phyloP scores from a whole-genome alignment of 1,140 invertebrate species.

The Druon quercuslanigerum region DNA sequence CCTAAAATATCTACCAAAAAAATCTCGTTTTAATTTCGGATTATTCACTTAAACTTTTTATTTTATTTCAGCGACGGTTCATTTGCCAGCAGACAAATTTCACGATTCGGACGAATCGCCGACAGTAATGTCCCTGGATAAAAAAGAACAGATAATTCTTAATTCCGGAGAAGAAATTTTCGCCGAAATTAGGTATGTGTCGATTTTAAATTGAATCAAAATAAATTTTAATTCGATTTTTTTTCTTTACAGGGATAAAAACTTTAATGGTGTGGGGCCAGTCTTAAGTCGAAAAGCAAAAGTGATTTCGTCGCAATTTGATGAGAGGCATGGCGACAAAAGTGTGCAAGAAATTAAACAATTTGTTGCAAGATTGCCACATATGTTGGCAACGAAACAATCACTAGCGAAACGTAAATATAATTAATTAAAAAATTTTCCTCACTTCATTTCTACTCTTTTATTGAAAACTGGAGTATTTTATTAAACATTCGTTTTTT shows the following conservation, averaged over 20 bases:
- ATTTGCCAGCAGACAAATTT: slow-evolving; percentile 91
- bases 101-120: slow-evolving; percentile 80
- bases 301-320: slow-evolving; percentile 89
- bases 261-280: slow-evolving; percentile 93
- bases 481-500: too few species aligned
- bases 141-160: slow-evolving; percentile 89
- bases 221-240: too few species aligned
- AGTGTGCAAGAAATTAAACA: slow-evolving; percentile 95
- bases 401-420: slow-evolving; percentile 81
- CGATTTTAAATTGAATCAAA: background rate
- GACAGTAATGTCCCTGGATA: slow-evolving; percentile 79
- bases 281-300: slow-evolving; percentile 92
- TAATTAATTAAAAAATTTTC: background rate
- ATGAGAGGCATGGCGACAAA: slow-evolving; percentile 90
- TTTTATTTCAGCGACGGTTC: slow-evolving; percentile 82
- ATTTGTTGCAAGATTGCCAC: slow-evolving; percentile 92
- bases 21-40: slow-evolving; percentile 3
- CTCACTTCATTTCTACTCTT: too few species aligned
- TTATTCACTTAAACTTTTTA: slow-evolving; percentile 8
- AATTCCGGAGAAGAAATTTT: slow-evolving; percentile 95
- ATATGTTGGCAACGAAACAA: slow-evolving; percentile 91
- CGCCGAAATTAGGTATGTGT: slow-evolving; percentile 81
- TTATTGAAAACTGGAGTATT: too few species aligned
- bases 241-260: slow-evolving; percentile 85
- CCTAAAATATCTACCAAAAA: too few species aligned